Percentiles rank a stretch among this genome's conserved stretches.
Evolutionary conservation across 1,140 invertebrate species (phyloP).

Genomic region (Drosophila subpulchrella): DNA sequence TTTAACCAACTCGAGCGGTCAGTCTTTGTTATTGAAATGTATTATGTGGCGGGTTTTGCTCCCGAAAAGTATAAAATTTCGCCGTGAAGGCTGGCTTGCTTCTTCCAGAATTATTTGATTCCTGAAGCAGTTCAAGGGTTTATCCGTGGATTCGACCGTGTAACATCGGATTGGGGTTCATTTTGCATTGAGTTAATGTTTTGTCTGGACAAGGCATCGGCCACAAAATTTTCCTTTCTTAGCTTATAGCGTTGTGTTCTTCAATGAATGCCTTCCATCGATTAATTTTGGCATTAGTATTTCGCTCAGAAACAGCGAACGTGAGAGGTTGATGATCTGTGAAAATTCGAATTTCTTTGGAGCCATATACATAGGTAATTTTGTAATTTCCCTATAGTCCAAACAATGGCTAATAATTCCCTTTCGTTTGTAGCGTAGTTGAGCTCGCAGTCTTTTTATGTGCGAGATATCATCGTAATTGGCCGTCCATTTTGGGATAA

Average conservation of each 20-base stretch:
- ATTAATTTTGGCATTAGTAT: too few species aligned
- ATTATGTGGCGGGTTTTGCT: too few species aligned
- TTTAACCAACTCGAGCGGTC: neutral
- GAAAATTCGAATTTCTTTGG: neutral
- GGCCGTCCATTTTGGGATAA: neutral
- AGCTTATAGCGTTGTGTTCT: too few species aligned
- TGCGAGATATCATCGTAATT: neutral
- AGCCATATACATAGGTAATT: neutral
- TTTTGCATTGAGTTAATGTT: too few species aligned
- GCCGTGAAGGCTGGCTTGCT: neutral
- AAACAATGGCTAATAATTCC: neutral
- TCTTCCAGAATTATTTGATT: neutral
- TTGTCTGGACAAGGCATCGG: too few species aligned
- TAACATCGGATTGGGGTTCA: neutral
- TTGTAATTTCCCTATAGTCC: neutral
- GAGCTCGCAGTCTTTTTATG: neutral
- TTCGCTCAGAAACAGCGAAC: too few species aligned
- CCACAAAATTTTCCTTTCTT: too few species aligned
- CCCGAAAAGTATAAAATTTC: neutral
- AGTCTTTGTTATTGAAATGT: too few species aligned
- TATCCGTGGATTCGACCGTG: neutral
- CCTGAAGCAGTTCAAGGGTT: neutral
- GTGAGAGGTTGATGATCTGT: neutral
- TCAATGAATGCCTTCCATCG: too few species aligned
- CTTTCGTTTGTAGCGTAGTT: neutral